Evolutionary conservation across 2,797 vertebrate genomes (phyloP), one percentile per base, ranked within the genome.

Genomic region (Kryptolebias ocellatus): DNA sequence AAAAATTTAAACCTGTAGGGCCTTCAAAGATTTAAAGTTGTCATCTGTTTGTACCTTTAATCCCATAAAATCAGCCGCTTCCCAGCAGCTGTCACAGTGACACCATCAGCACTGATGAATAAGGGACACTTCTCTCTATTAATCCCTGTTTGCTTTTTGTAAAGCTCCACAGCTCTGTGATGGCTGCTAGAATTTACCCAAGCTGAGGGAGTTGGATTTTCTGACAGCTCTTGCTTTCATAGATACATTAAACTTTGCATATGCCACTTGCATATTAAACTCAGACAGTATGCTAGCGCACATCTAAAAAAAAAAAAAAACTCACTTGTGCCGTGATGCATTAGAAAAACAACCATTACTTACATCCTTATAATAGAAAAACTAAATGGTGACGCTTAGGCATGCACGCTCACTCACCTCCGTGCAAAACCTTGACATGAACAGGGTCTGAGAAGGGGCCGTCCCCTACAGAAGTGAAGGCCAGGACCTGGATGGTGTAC

Each of bases 381-480:
- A 15, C 27, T 60, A 47, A 31, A 59, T 39, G 45, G 57, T n/a
- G 64, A n/a, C n/a, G n/a, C n/a, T 29, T 29, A 47, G 66, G 58
- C 66, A 24, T 18, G 55, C 16, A 18, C 24, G 27, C 8, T 59
- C 58, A 85, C 96, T 94, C 79, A 98, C 98, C 98, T 95, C 97
- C 97, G 54, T 95, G 96, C 88, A 97, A 94, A 0, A 98, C 98
- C 92, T 98, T 99, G 50, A 99, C 96, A 71, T 97, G 96, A 78
- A 98, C 96, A 4, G 96, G 96, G 80, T 98, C 96, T 0, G 98
- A 99, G 61, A 98, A 96, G 0, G 98, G 98, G 54, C 98, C 98
- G 0, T 99, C 98, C 2, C 98, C 98, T 42, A 99, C 97, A 0
- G 97, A 98, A 16, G 98, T 99, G 89, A 99, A 99, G 70, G 97